Evolutionary conservation across 1,140 invertebrate species (phyloP), one percentile per base, ranked within the genome.

Genomic region (Fopius arisanus): DNA sequence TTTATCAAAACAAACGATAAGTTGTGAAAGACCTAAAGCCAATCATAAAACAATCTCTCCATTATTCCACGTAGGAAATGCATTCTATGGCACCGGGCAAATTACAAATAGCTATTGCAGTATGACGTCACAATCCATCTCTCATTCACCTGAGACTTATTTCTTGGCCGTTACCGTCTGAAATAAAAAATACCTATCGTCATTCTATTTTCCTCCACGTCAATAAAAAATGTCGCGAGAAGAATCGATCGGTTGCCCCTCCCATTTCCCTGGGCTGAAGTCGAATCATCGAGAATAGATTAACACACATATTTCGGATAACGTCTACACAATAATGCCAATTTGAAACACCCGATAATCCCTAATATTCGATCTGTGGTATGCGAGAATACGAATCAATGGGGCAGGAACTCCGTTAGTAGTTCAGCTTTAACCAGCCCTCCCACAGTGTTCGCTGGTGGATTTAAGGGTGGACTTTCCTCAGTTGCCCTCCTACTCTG

Each of bases 371-470:
- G 43, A 48, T 21, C 70, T 41, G 62, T 59, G 31, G 69, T 71
- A 51, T 48, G 66, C 40, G 70, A 63, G 16, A 28, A 33, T 54
- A 26, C 40, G 31, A 54, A 19, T 23, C 6, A 21, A 21, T 21
- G 21, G 51, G 21, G 33, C 14, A 72, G 74, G 75, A 65, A 28
- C 59, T 14, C 37, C 59, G 75, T 76, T 76, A 72, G 74, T 75
- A 79, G 79, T 78, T 79, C 79, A 68, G 68, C 78, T 79, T 80
- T 80, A 80, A 80, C 77, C 48, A 74, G 75, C 77, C 71, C 74
- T 51, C 63, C 65, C 75, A 12, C 75, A 70, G 71, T 51, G 75
- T 74, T 74, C 68, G 67, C 65, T 74, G 67, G 59, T 43, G 69
- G 75, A 73, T 72, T 78, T 78, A 75, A 78, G 71, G 71, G 59